Evolutionary conservation across 1,140 invertebrate genomes (phyloP), one percentile per base, ranked within the genome.

Genomic region (Thaumatotibia leucotreta): DNA sequence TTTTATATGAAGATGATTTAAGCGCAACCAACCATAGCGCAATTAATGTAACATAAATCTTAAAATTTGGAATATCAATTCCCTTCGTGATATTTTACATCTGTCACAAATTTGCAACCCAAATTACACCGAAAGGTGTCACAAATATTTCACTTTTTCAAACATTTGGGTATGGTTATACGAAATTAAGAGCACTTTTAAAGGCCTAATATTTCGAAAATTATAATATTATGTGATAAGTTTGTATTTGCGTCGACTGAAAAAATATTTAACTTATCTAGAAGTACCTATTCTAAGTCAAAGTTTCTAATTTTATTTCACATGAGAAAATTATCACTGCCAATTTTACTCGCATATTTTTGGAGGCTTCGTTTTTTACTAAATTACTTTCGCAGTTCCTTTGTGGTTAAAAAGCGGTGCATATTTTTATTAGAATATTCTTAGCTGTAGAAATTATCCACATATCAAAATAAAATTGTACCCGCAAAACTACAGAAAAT

Each of bases 231-330:
- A 58, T 58, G 52, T 58, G 52, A 58, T 58, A 58, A 58, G 52
- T 54, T 54, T 24, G 61, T 32, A 35, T 32, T 35, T 33, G 32
- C 27, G 31, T 22, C 61, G 61, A 63, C 61, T 63, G 61, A 63
- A 63, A 35, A 10, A 0, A 45, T 63, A 39, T 63, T 58, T 58
- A 58, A 58, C 24, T 58, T 58, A 58, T 58, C 52, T 58, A 45
- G 32, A 66, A 49, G 32, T 67, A n/a, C n/a, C n/a, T 68, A 67
- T 61, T 76, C 74, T 76, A 76, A 76, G 74, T 76, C 74, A 76
- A 66, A 66, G 3, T 23, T 35, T 24, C 61, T n/a, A 63, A 63
- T 49, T 63, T 61, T 32, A 65, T 49, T 35, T 63, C 58, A 61
- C 39, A 39, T 14, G 61, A 61, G 67, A 65, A 45, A 67, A 69